Conservation (phyloP, 1,140 invertebrate species). For the Gyrodactylus salaris region DNA sequence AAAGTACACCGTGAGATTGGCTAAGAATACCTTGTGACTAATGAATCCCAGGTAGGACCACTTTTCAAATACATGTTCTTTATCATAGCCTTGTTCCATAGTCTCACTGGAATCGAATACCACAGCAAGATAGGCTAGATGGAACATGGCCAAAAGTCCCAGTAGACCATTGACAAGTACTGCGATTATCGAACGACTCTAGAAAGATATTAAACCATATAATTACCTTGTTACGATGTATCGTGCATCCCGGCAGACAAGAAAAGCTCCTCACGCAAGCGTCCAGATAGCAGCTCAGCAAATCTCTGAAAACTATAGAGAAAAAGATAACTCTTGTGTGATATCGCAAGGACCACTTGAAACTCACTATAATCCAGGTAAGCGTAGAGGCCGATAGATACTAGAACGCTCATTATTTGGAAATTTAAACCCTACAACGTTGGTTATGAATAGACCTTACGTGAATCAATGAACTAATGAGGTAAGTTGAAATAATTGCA, state of each 20-base stretch:
- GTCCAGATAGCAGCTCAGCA: neutral
- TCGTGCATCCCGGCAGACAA: neutral
- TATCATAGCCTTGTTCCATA: neutral
- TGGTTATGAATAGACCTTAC: neutral
- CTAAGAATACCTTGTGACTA: neutral
- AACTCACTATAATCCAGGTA: neutral
- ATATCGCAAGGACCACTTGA: no score
- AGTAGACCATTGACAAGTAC: neutral
- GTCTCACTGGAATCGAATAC: neutral
- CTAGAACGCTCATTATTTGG: neutral
- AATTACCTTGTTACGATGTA: neutral
- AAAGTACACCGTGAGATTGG: neutral
- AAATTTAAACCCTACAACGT: neutral
- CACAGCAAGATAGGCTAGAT: neutral
- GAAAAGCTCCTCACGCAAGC: neutral
- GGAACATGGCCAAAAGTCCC: neutral
- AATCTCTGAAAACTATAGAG: neutral
- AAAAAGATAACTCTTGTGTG: neutral
- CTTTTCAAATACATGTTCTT: neutral
- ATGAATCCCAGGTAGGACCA: neutral
- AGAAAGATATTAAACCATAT: neutral
- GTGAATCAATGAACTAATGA: neutral
- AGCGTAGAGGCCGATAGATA: neutral
- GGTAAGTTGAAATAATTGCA: neutral
- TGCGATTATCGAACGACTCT: neutral